phyloP scores from a whole-genome alignment of 2,113 vertebrate genomes.

The Hippocampus abdominalis region DNA sequence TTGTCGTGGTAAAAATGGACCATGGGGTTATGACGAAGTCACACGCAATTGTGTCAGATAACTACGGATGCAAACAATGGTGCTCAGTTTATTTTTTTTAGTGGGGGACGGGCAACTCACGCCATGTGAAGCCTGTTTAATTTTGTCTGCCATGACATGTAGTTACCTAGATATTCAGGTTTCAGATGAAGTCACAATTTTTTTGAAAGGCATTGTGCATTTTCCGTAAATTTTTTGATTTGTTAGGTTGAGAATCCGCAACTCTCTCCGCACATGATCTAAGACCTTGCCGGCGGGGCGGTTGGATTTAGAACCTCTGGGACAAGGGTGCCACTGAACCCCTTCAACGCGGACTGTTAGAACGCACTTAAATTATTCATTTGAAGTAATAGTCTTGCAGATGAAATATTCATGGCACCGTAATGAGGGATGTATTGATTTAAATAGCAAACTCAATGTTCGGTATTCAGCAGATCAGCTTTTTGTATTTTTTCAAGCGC shows the following conservation, averaged over 20 bases:
- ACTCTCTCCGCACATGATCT: constrained; percentile 44
- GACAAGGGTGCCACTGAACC: constrained; percentile 54
- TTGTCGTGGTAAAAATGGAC: no score
- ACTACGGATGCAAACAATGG: no score
- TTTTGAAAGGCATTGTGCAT: neutral
- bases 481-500: constrained; percentile 46
- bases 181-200: neutral
- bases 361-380: constrained; percentile 73
- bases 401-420: constrained; percentile 71
- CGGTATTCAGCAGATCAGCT: constrained; percentile 44
- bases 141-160: neutral
- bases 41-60: no score
- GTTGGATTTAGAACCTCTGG: constrained; percentile 61
- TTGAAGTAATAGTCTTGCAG: constrained; percentile 69
- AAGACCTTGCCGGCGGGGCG: constrained; percentile 49
- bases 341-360: constrained; percentile 61
- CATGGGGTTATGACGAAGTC: no score
- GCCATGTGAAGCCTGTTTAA: neutral
- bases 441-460: constrained; percentile 62
- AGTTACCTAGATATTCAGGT: neutral
- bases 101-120: no score
- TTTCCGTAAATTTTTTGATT: constrained; percentile 31
- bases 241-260: constrained; percentile 54
- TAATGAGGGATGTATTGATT: constrained; percentile 74
- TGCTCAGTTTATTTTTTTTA: no score